Conservation (phyloP, 2,888 invertebrate genomes). For the Sthenelais limicola region DNA sequence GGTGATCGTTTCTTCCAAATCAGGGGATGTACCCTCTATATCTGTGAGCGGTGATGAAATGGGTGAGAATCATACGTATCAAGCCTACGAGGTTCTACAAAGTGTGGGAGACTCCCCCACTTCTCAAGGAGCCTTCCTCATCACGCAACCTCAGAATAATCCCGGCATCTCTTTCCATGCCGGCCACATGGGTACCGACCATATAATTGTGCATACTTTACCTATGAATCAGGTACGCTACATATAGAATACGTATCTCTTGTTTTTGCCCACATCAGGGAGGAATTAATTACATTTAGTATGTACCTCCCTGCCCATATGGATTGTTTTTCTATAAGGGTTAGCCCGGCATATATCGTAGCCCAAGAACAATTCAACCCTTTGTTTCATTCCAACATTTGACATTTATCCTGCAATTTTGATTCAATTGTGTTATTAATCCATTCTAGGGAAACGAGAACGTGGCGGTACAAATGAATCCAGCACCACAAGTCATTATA, state of each 20-base stretch:
- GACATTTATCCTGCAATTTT: no score
- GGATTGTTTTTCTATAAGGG: no score
- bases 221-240: slow-evolving; percentile 40
- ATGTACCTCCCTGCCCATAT: no score
- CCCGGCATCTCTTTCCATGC: slow-evolving; percentile 57
- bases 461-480: slow-evolving; percentile 61
- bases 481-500: slow-evolving; percentile 60
- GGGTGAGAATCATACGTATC: slow-evolving; percentile 22
- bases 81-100: slow-evolving; percentile 38
- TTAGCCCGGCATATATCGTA: no score
- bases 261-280: no score
- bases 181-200: slow-evolving; percentile 59
- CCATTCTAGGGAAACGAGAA: slow-evolving; percentile 55
- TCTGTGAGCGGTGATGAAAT: slow-evolving; percentile 19
- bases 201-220: slow-evolving; percentile 63
- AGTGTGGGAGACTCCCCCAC: slow-evolving; percentile 11
- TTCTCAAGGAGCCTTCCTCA: slow-evolving; percentile 57
- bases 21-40: slow-evolving; percentile 22
- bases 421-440: no score
- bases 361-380: no score
- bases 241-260: no score
- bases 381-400: no score
- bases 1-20: not conserved
- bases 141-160: slow-evolving; percentile 54
- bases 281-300: no score